These are phyloP conservation scores for Cephalotes varians DNA, from an alignment of 2,888 invertebrate species.

Conservation along the genomic window DNA sequence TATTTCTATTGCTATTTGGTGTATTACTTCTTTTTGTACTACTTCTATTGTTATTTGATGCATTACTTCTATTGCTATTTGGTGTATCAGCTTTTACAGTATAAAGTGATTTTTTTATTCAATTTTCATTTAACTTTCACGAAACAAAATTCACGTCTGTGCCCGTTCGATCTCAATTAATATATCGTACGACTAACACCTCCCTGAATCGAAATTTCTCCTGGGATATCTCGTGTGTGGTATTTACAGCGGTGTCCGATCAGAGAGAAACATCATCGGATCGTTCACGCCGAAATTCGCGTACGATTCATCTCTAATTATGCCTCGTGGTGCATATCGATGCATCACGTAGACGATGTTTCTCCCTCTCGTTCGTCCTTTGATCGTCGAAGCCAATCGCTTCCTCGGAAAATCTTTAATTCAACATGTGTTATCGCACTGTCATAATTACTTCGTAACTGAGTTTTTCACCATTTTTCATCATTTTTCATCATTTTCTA, in stretches of 20 bases:
- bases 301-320: conserved; percentile 68
- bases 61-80: not conserved
- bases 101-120: not conserved
- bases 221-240: conserved; percentile 18
- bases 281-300: conserved; percentile 64
- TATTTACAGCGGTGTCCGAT: conserved; percentile 61
- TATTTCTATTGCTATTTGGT: not conserved
- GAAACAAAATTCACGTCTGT: not conserved
- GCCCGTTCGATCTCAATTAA: not conserved
- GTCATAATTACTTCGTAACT: not conserved
- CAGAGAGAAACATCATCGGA: conserved; percentile 68
- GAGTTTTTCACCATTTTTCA: not conserved
- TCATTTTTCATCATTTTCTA: not conserved
- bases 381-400: not conserved
- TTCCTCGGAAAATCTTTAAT: not conserved
- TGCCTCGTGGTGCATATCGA: conserved; percentile 60
- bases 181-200: not conserved
- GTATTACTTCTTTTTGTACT: too few relatives aligned
- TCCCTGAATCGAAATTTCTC: conserved; percentile 38
- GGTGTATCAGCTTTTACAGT: not conserved
- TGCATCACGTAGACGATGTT: conserved; percentile 16
- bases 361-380: conserved; percentile 6
- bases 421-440: conserved; percentile 9
- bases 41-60: too few relatives aligned
- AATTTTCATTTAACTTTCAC: not conserved